Percentiles rank a stretch among this genome's conserved stretches.
Evolutionary conservation across 2,888 invertebrate species (phyloP).

Genomic region (Hylaea fasciaria): DNA sequence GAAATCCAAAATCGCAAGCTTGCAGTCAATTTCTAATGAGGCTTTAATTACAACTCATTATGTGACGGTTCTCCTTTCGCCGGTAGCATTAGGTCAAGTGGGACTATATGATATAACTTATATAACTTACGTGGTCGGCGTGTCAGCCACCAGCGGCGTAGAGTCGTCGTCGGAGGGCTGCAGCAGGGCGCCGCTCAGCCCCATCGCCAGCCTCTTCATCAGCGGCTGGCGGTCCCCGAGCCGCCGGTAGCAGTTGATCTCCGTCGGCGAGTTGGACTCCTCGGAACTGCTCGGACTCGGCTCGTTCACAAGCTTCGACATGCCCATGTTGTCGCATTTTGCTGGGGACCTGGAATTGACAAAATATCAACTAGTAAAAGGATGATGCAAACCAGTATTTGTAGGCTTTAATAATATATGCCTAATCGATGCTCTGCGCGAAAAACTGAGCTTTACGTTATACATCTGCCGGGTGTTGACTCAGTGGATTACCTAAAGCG

Average conservation of each 20-base stretch:
- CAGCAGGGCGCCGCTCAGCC: conserved; percentile 85
- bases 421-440: too few relatives aligned
- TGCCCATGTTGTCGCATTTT: conserved; percentile 75
- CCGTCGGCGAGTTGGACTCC: conserved; percentile 94
- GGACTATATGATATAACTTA: background rate
- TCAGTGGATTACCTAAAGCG: too few relatives aligned
- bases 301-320: conserved; percentile 66
- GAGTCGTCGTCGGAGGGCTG: conserved; percentile 87
- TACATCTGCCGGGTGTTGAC: too few relatives aligned
- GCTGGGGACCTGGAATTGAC: conserved; percentile 63
- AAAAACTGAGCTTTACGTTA: too few relatives aligned
- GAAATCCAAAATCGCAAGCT: too few relatives aligned
- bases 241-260: conserved; percentile 93
- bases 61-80: too few relatives aligned
- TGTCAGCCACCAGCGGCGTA: conserved; percentile 89
- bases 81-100: too few relatives aligned
- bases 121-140: conserved; percentile 82
- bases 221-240: conserved; percentile 91
- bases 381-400: too few relatives aligned
- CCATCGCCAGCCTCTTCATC: conserved; percentile 91
- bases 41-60: too few relatives aligned
- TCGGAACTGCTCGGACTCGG: conserved; percentile 89
- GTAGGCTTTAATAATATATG: too few relatives aligned
- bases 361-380: background rate
- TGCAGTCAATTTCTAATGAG: too few relatives aligned